Percentiles rank a stretch among this genome's conserved stretches.
Conservation (phyloP, 2,113 vertebrate genomes). For the Macquaria ambigua region DNA sequence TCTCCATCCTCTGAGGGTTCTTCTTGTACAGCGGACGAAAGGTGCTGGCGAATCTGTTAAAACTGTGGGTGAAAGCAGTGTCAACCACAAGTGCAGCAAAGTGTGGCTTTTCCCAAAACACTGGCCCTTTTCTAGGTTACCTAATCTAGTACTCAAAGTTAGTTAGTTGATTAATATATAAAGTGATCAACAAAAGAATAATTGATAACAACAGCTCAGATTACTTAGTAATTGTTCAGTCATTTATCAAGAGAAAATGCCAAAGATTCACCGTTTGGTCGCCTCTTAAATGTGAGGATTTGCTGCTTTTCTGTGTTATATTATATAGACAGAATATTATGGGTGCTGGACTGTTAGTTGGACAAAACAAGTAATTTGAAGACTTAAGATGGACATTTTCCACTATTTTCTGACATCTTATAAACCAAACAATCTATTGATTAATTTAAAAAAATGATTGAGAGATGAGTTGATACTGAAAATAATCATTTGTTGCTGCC, state of each 20-base stretch:
- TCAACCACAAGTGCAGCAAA: neutral
- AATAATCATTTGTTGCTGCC: neutral
- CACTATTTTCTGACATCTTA: neutral
- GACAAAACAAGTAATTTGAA: neutral
- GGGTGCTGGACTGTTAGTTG: neutral
- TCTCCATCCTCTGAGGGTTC: slow-evolving; percentile 87
- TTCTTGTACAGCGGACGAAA: slow-evolving; percentile 88
- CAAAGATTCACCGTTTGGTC: neutral
- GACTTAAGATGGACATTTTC: too few relatives aligned
- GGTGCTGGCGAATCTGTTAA: slow-evolving; percentile 86
- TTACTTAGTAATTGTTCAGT: neutral
- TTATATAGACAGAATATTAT: neutral
- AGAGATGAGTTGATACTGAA: neutral
- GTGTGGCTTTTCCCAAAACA: neutral
- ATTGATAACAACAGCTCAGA: neutral
- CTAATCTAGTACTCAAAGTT: neutral
- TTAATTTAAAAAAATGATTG: neutral
- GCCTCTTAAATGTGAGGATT: neutral
- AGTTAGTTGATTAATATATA: neutral
- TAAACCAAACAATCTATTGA: neutral
- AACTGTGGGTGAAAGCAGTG: slow-evolving; percentile 78
- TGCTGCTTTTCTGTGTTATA: neutral
- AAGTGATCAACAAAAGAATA: neutral
- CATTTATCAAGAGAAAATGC: neutral
- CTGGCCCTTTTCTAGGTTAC: neutral